Conservation (phyloP, 2,113 vertebrate species). For the Cynopterus brachyotis region DNA sequence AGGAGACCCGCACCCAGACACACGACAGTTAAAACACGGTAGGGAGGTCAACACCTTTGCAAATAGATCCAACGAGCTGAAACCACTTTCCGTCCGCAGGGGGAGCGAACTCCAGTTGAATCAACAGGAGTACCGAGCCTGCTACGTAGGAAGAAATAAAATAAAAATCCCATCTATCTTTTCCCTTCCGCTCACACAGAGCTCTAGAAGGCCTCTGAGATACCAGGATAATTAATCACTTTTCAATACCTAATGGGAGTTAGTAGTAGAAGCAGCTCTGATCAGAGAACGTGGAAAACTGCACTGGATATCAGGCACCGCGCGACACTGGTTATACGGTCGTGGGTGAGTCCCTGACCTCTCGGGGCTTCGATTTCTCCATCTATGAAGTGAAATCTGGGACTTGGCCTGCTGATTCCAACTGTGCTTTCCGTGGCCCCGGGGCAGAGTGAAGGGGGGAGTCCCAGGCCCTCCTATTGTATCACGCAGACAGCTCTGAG, state of each 20-base stretch:
- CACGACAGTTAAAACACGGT: neutral
- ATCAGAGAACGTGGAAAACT: neutral
- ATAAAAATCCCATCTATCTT: neutral
- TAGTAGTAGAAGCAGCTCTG: neutral
- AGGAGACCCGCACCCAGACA: neutral
- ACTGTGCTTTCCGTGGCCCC: neutral
- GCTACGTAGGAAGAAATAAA: neutral
- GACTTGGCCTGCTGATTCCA: neutral
- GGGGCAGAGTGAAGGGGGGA: accelerated
- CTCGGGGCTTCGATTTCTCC: neutral
- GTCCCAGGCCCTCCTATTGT: accelerated
- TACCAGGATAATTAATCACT: slow-evolving; percentile 29
- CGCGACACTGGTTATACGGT: neutral
- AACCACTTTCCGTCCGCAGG: neutral
- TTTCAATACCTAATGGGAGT: slow-evolving; percentile 11
- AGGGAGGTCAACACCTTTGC: neutral
- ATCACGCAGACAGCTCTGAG: too few relatives aligned
- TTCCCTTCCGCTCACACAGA: neutral
- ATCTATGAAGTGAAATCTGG: neutral
- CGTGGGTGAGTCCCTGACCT: neutral
- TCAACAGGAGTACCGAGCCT: neutral
- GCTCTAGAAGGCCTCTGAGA: neutral
- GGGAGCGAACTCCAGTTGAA: neutral
- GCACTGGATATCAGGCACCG: accelerated
- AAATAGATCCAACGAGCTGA: neutral